These are phyloP conservation scores for Lethenteron camtschaticum DNA, from an alignment of 2,113 vertebrate genomes.

Conservation along the genomic window DNA sequence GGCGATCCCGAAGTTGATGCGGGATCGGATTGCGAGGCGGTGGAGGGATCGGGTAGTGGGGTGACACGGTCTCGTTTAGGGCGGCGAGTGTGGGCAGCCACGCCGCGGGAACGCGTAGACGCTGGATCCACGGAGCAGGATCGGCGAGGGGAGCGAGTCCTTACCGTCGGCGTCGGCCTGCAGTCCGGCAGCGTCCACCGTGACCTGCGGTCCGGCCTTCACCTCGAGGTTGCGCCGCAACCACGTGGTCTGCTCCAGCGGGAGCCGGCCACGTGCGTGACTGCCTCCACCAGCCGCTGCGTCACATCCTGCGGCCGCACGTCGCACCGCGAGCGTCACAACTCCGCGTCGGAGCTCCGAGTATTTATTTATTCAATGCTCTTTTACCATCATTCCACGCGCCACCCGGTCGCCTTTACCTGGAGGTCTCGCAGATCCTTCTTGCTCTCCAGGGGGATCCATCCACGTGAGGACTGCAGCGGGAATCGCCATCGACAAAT, in stretches of 20 bases:
- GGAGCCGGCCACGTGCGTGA: constrained; percentile 76
- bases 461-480: constrained; percentile 51
- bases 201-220: constrained; percentile 80
- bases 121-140: too few species aligned
- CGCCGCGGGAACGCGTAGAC: too few species aligned
- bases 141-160: too few species aligned
- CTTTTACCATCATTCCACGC: neutral
- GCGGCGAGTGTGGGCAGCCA: too few species aligned
- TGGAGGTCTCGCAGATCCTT: constrained; percentile 75
- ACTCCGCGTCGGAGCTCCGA: too few species aligned
- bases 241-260: constrained; percentile 93
- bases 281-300: constrained; percentile 86
- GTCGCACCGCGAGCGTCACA: too few species aligned
- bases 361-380: too few species aligned
- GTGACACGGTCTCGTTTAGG: too few species aligned
- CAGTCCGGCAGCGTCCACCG: constrained; percentile 58
- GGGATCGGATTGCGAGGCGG: too few species aligned
- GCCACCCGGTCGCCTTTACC: constrained; percentile 23
- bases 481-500: constrained; percentile 8
- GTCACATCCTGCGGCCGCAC: constrained; percentile 51
- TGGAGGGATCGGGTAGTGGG: too few species aligned
- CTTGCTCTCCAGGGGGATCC: constrained; percentile 71
- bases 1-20: too few species aligned
- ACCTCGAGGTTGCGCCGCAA: constrained; percentile 84
- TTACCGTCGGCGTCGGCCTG: constrained; percentile 82